Evolutionary conservation across 2,797 vertebrate genomes (phyloP).

Genomic region (Phataginus tetradactyla): DNA sequence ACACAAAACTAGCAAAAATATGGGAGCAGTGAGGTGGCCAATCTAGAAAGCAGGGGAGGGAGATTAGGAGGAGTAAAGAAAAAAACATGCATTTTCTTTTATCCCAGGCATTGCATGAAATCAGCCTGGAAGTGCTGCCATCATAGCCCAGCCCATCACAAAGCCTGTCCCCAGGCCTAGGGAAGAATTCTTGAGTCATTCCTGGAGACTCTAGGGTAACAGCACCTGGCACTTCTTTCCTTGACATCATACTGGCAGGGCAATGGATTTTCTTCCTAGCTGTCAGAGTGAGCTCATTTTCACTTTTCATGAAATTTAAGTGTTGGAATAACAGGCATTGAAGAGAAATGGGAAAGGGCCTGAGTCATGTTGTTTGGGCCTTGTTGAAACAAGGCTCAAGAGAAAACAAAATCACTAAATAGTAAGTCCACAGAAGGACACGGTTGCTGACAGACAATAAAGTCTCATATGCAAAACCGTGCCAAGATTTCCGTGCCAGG

Average conservation of each 20-base stretch:
- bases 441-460: not conserved
- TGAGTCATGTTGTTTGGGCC: not conserved
- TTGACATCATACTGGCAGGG: not conserved
- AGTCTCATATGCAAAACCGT: not conserved
- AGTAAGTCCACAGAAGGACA: not conserved
- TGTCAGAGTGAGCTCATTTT: not conserved
- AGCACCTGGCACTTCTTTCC: not conserved
- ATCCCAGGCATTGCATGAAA: not conserved
- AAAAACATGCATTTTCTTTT: not conserved
- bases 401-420: not conserved
- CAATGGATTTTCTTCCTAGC: not conserved
- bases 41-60: not conserved
- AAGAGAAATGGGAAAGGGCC: not conserved
- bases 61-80: not conserved
- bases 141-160: fast-evolving
- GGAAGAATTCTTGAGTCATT: not conserved
- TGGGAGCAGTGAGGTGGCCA: not conserved
- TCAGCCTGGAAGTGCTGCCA: not conserved
- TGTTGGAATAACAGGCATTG: not conserved
- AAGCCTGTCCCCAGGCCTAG: not conserved
- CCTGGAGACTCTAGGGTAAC: not conserved
- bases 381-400: not conserved
- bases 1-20: not conserved
- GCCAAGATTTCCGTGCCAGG: not conserved
- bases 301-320: slow-evolving; percentile 31